Conservation (phyloP, 2,113 vertebrate genomes). For the Serilophus lunatus region DNA sequence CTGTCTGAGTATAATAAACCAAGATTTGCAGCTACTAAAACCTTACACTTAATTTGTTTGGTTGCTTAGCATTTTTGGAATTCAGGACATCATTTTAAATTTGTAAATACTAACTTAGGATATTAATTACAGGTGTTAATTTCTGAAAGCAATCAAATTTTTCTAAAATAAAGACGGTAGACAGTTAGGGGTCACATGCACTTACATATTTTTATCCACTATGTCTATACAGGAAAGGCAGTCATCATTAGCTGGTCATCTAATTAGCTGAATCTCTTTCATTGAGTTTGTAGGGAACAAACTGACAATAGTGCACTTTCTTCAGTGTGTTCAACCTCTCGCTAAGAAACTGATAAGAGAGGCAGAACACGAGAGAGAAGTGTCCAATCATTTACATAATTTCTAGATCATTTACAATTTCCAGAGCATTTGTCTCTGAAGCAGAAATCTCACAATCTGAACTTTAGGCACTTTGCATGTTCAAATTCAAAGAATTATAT, state of each 20-base stretch:
- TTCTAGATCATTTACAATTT: not conserved
- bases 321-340: not conserved
- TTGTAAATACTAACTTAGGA: not conserved
- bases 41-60: not conserved
- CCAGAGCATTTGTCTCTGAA: not conserved
- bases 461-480: not conserved
- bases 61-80: not conserved
- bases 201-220: not conserved
- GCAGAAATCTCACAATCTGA: not conserved
- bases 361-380: rapidly evolving
- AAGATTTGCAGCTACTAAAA: not conserved
- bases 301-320: not conserved
- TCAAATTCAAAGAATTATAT: not conserved
- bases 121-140: not conserved
- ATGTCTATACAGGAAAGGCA: not conserved
- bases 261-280: not conserved
- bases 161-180: not conserved
- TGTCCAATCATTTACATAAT: not conserved
- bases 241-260: not conserved
- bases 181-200: not conserved
- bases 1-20: not conserved
- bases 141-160: not conserved
- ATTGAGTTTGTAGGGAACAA: not conserved
- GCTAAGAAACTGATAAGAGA: not conserved
- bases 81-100: not conserved